Base-by-base conservation (phyloP, 2,113 vertebrate species). In the Calonectris borealis region DNA sequence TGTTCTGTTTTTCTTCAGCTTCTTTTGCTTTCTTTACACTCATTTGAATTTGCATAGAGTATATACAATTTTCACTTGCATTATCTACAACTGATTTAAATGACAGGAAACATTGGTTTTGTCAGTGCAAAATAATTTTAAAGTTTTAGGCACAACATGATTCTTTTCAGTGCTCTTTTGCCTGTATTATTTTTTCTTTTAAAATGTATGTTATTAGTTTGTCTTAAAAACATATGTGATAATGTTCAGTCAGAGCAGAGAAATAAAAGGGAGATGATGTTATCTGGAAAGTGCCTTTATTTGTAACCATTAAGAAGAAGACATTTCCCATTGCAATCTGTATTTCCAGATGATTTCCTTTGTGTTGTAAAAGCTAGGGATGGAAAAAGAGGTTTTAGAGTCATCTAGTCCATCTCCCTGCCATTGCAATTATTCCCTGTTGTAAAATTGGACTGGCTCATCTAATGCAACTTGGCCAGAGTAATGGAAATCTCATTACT, bases 311-410 rank as follows among this genome's bases (percentile, higher is more conserved):
- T 95, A 93, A 34, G 61, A 85, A 92, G 62, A 79, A 64, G 34
- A 64, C 15, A 54, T 92, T 93, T 89, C 40, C 44, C 32, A 52
- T 34, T 85, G 48, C 36, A 86, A 61, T 89, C 79, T 90, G 11
- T 68, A 78, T 94, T 97, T 96, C 91, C 54, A 88, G 89, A 71
- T 88, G 8, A 93, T 93, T 90, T 95, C 65, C 49, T 86, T 61
- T 85, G 22, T 38, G 11, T 51, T 1, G 2, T 69, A 87, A 73
- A 94, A 95, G 24, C 72, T 58, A 61, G n/a, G 49, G 31, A 42
- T 32, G 25, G 70, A 75, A 90, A 93, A 94, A 44, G 42, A 4
- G 0, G 19, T 54, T 81, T 96, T 73, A 83, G 31, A 88, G 54
- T 88, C 10, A 77, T 78, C 61, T 82, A 68, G 34, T 75, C 68